Evolutionary conservation across 2,113 vertebrate species (phyloP).

Genomic region (Ammodytes dubius): DNA sequence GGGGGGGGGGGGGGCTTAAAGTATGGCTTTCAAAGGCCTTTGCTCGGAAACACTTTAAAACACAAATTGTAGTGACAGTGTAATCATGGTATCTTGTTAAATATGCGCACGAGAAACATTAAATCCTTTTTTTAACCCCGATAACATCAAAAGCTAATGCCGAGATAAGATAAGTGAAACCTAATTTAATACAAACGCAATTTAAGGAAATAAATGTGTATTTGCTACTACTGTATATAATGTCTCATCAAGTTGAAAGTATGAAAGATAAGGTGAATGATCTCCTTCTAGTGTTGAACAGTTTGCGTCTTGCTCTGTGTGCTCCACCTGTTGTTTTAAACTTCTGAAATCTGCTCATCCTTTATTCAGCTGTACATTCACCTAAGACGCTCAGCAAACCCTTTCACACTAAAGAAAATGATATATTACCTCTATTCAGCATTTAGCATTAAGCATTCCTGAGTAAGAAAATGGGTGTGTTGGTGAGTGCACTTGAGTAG

Average conservation of each 20-base stretch:
- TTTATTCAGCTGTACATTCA: background rate
- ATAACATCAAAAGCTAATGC: too few relatives aligned
- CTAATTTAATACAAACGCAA: background rate
- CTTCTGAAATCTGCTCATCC: background rate
- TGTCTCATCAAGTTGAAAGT: background rate
- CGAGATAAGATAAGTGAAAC: background rate
- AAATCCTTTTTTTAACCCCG: background rate
- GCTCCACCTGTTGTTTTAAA: background rate
- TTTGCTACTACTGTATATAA: too few relatives aligned
- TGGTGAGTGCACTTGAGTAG: background rate
- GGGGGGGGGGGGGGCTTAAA: too few relatives aligned
- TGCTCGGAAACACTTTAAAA: background rate
- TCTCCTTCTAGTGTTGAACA: background rate
- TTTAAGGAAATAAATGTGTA: too few relatives aligned
- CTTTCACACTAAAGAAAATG: background rate
- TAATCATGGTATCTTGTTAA: background rate
- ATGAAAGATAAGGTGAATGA: background rate
- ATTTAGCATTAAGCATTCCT: background rate
- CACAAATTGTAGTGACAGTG: background rate
- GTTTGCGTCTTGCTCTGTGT: background rate
- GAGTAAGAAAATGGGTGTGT: background rate
- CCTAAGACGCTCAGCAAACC: background rate
- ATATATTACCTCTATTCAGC: background rate
- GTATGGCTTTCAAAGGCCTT: background rate
- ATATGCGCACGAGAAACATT: background rate